Conservation (phyloP, 1,140 invertebrate genomes). For the Chlorops oryzae region DNA sequence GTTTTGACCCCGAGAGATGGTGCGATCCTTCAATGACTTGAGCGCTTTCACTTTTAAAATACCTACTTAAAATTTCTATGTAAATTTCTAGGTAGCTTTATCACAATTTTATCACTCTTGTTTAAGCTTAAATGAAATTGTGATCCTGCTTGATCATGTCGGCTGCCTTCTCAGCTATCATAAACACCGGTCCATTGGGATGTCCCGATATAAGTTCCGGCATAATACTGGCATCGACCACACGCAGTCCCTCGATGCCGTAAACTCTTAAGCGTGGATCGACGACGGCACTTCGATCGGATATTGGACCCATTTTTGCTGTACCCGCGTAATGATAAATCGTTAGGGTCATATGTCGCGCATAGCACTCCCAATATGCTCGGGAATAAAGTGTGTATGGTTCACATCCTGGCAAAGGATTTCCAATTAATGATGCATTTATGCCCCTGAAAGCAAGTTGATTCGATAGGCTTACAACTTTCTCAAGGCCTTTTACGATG, state of each 20-base stretch:
- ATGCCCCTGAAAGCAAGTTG: conserved; percentile 55
- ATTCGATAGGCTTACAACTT: conserved; percentile 52
- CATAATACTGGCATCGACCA: conserved; percentile 70
- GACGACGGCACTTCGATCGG: conserved; percentile 63
- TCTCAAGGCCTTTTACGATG: conserved; percentile 57
- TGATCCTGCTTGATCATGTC: conserved; percentile 58
- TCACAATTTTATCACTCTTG: too few relatives aligned
- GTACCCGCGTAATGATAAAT: conserved; percentile 77
- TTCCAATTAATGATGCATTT: conserved; percentile 54
- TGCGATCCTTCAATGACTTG: too few relatives aligned
- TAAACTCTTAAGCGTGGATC: conserved; percentile 63
- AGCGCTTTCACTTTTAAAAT: too few relatives aligned
- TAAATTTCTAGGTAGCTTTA: too few relatives aligned
- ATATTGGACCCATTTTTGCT: conserved; percentile 73
- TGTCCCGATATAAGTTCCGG: conserved; percentile 54
- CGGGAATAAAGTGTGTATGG: conserved; percentile 56
- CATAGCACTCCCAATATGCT: conserved; percentile 67
- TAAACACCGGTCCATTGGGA: conserved; percentile 58
- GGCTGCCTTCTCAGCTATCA: conserved; percentile 66
- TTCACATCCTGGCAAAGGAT: conserved; percentile 57
- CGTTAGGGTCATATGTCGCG: conserved; percentile 61
- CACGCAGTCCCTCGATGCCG: conserved; percentile 61
- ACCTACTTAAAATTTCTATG: too few relatives aligned
- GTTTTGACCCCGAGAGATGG: too few relatives aligned
- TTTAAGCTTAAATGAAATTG: too few relatives aligned